Percentiles rank a stretch among this genome's conserved stretches.
Conservation (phyloP, 1,140 invertebrate genomes). For the Lordiphosa mommai region DNA sequence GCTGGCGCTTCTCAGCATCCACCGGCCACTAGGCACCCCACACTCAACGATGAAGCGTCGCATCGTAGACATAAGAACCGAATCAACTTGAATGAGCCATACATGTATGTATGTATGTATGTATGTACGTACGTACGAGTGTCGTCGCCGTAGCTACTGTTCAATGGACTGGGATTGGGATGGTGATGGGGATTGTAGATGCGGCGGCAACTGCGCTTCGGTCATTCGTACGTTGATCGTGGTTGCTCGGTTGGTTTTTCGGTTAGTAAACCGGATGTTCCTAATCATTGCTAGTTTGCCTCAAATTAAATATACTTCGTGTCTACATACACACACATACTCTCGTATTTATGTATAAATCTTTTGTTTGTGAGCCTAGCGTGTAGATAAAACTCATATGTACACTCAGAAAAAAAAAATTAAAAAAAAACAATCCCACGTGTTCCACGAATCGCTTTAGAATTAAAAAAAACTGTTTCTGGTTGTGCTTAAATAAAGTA, state of each 20-base stretch:
- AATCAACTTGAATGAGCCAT: constrained; percentile 34
- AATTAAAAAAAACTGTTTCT: too few relatives aligned
- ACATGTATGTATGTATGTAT: background rate
- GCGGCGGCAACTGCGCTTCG: constrained; percentile 21
- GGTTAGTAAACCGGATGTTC: constrained; percentile 80
- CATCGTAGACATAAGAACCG: constrained; percentile 43
- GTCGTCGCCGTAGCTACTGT: constrained; percentile 61
- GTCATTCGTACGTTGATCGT: constrained; percentile 21
- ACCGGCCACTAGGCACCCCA: constrained; percentile 53
- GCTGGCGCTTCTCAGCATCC: constrained; percentile 54
- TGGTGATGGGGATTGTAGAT: constrained; percentile 26
- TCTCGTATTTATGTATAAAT: constrained; percentile 25
- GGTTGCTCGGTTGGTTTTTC: constrained; percentile 58
- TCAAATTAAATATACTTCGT: constrained; percentile 79
- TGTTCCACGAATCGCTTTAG: too few relatives aligned
- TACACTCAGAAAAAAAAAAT: background rate
- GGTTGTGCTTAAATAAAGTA: too few relatives aligned
- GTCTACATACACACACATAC: constrained; percentile 6
- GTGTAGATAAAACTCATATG: constrained; percentile 2
- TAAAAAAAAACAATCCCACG: too few relatives aligned
- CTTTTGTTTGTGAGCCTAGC: constrained; percentile 59
- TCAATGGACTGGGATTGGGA: constrained; percentile 45
- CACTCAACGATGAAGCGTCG: constrained; percentile 12
- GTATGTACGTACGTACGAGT: constrained; percentile 25
- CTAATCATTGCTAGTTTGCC: constrained; percentile 80